A percentile compares a stretch with the other conserved stretches of the same genome.
Evolutionary conservation across 1,140 invertebrate genomes (phyloP).

Genomic region (Pogonus chalceus): DNA sequence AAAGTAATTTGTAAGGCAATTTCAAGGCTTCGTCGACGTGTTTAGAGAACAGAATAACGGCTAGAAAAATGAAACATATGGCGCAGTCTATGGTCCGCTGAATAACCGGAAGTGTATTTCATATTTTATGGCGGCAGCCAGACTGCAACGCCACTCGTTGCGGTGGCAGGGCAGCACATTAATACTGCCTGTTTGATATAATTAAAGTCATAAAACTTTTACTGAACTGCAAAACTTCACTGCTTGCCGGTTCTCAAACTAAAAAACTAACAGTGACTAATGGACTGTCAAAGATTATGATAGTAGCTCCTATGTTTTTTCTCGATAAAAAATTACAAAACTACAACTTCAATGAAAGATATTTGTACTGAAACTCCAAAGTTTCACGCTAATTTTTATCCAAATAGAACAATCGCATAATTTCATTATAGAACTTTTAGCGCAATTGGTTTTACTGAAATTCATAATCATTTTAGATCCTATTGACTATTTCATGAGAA

Average conservation of each 20-base stretch:
- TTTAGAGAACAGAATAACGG: not conserved
- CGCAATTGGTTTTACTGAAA: too few species aligned
- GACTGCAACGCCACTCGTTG: not conserved
- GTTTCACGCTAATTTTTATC: too few species aligned
- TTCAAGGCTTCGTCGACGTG: too few species aligned
- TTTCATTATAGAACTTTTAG: too few species aligned
- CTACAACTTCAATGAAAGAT: too few species aligned
- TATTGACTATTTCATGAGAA: too few species aligned
- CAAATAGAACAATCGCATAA: too few species aligned
- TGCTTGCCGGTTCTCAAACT: not conserved
- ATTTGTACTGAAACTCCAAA: too few species aligned
- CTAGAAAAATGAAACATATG: constrained; percentile 4
- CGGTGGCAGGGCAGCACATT: not conserved
- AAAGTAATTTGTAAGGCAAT: too few species aligned
- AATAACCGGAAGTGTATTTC: not conserved
- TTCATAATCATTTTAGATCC: too few species aligned
- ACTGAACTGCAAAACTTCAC: not conserved
- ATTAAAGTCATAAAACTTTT: constrained; percentile 8
- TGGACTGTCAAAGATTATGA: not conserved
- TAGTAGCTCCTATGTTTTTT: too few species aligned
- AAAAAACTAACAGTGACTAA: not conserved
- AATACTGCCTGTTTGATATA: constrained; percentile 5
- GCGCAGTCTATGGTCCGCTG: not conserved
- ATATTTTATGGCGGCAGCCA: constrained; percentile 3
- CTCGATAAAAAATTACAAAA: too few species aligned